Percentiles rank a stretch among this genome's conserved stretches.
Conservation (phyloP, 2,113 vertebrate genomes). For the Ictidomys tridecemlineatus region DNA sequence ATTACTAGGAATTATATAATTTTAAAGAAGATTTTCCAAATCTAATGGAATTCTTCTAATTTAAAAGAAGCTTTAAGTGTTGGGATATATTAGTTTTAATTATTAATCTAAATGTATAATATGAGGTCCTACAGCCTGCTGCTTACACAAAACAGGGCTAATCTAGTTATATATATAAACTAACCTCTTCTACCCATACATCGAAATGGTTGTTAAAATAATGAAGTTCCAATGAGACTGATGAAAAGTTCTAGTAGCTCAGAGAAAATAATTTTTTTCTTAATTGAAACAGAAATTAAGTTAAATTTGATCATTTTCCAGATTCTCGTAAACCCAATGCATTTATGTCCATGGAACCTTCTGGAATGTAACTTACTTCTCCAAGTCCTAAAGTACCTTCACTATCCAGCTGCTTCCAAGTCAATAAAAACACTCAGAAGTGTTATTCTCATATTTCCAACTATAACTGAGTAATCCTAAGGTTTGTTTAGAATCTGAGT, state of each 20-base stretch:
- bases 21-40: constrained; percentile 47
- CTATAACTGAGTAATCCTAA: constrained; percentile 81
- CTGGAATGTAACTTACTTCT: constrained; percentile 64
- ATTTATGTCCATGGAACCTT: constrained; percentile 50
- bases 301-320: constrained; percentile 63
- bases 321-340: constrained; percentile 26
- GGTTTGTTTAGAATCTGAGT: constrained; percentile 80
- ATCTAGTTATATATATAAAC: constrained; percentile 50
- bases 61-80: constrained; percentile 56
- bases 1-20: constrained; percentile 29
- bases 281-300: constrained; percentile 65
- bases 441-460: constrained; percentile 85
- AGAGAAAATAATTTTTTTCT: constrained; percentile 66
- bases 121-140: not conserved
- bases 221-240: not conserved
- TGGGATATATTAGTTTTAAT: constrained; percentile 45
- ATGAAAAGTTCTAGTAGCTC: constrained; percentile 56
- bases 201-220: constrained; percentile 59
- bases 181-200: constrained; percentile 36
- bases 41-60: constrained; percentile 7
- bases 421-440: constrained; percentile 85
- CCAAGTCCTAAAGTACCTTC: constrained; percentile 66
- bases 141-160: not conserved
- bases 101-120: constrained; percentile 43
- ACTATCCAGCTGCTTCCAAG: constrained; percentile 72